phyloP scores from a whole-genome alignment of 2,888 invertebrate species.

The Eutolmus rufibarbis region DNA sequence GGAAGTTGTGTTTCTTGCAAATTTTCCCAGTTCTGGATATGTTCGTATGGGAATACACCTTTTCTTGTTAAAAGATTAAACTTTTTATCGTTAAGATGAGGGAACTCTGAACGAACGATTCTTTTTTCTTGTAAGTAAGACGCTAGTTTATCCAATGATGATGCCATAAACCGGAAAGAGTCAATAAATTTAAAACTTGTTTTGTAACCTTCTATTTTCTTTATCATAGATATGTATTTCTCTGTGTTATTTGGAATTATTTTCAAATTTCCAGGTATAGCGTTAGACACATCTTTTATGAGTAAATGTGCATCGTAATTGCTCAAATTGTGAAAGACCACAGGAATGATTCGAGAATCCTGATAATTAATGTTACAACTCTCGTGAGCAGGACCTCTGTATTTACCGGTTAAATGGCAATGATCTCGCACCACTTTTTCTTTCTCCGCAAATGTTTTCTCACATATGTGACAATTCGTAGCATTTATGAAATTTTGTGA shows the following conservation, averaged over 20 bases:
- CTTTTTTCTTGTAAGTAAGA: not conserved
- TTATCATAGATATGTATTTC: not conserved
- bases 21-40: not conserved
- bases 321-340: conserved; percentile 14
- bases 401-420: conserved; percentile 8
- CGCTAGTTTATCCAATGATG: not conserved
- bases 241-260: conserved; percentile 20
- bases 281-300: not conserved
- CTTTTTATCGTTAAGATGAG: not conserved
- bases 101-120: not conserved
- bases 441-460: not conserved
- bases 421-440: conserved; percentile 5
- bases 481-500: not conserved
- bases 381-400: not conserved
- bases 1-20: not conserved
- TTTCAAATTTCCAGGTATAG: not conserved
- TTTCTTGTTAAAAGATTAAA: conserved; percentile 2
- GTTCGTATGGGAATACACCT: not conserved
- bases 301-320: conserved; percentile 18
- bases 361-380: conserved; percentile 24
- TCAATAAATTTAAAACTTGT: conserved; percentile 12
- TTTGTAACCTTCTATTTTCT: not conserved
- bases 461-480: conserved; percentile 1
- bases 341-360: not conserved
- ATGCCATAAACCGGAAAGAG: conserved; percentile 16